phyloP scores from a whole-genome alignment of 2,888 invertebrate species.

The Drosophila pseudotalamancana region DNA sequence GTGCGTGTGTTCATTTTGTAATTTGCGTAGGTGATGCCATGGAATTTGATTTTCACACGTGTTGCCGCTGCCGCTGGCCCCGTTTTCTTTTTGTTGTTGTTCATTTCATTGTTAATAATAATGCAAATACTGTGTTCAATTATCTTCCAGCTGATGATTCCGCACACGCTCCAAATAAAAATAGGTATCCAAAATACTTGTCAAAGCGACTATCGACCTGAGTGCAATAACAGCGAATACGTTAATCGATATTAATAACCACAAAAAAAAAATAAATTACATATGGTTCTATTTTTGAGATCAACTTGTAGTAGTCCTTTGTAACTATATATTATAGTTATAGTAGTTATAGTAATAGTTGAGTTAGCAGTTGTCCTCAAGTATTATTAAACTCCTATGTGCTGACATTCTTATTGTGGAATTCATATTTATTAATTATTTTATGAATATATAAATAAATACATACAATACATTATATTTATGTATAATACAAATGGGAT shows the following conservation, averaged over 20 bases:
- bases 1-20: conserved; percentile 76
- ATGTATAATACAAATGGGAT: too few species aligned
- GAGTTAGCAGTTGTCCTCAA: too few species aligned
- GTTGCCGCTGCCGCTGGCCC: conserved; percentile 37
- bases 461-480: too few species aligned
- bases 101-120: conserved; percentile 73
- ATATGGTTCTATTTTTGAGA: conserved; percentile 58
- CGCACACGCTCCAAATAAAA: conserved; percentile 69
- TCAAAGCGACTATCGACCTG: neutral
- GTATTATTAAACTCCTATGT: too few species aligned
- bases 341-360: too few species aligned
- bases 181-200: conserved; percentile 49
- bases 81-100: conserved; percentile 51
- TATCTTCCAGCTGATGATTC: conserved; percentile 72
- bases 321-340: too few species aligned
- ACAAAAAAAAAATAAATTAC: conserved; percentile 34
- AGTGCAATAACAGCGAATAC: neutral
- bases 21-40: conserved; percentile 80
- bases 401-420: too few species aligned
- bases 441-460: too few species aligned
- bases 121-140: conserved; percentile 73
- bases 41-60: conserved; percentile 83
- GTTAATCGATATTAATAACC: conserved; percentile 3
- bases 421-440: too few species aligned
- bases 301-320: conserved; percentile 55